A percentile compares a stretch with the other conserved stretches of the same genome.
phyloP scores from a whole-genome alignment of 2,888 invertebrate genomes.

The Brachynemurus nebulosus region DNA sequence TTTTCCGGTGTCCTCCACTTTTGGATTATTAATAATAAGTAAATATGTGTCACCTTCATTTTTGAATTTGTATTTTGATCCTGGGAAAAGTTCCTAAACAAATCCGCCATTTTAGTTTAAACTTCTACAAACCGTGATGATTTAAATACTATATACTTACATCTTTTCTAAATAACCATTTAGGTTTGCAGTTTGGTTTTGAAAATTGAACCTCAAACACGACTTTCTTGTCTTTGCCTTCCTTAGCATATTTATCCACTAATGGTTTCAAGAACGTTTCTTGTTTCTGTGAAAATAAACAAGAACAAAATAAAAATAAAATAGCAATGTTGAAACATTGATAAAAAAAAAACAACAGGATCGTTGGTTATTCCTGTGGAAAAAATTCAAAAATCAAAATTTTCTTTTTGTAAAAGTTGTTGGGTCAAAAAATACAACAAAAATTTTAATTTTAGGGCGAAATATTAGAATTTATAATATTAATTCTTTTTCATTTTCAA shows the following conservation, averaged over 20 bases:
- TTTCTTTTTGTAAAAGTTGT: too few relatives aligned
- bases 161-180: conserved; percentile 85
- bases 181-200: conserved; percentile 88
- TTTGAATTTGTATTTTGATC: conserved; percentile 92
- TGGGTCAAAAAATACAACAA: too few relatives aligned
- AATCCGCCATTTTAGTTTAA: neutral
- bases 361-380: too few relatives aligned
- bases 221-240: conserved; percentile 93
- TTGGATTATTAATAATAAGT: conserved; percentile 78
- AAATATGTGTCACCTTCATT: conserved; percentile 85
- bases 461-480: too few relatives aligned
- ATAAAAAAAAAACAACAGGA: too few relatives aligned
- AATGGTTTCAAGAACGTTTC: conserved; percentile 89
- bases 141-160: conserved; percentile 44
- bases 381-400: too few relatives aligned
- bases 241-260: conserved; percentile 85
- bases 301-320: conserved; percentile 12
- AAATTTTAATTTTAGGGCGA: too few relatives aligned
- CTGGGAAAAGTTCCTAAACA: conserved; percentile 79
- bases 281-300: conserved; percentile 55
- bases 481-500: too few relatives aligned
- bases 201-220: conserved; percentile 90
- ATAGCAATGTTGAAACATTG: too few relatives aligned
- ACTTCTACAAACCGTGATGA: neutral
- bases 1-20: conserved; percentile 94